Conservation (phyloP, 1,140 invertebrate species). For the Nebria ingens region DNA sequence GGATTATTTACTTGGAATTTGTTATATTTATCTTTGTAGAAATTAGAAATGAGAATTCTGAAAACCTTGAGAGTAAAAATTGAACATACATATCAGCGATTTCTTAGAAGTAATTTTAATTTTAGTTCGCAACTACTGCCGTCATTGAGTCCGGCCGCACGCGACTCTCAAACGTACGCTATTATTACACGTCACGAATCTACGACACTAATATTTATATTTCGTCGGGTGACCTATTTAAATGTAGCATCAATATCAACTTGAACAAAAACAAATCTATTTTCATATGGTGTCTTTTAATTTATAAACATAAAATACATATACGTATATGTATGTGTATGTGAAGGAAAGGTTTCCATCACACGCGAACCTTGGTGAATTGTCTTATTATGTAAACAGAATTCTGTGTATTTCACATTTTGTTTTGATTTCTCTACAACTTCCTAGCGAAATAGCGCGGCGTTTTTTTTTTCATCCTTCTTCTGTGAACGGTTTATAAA, state of each 20-base stretch:
- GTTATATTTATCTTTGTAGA: neutral
- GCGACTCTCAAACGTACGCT: neutral
- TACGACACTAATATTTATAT: neutral
- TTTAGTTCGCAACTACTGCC: slow-evolving; percentile 2
- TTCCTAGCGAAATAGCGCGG: neutral
- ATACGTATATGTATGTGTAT: neutral
- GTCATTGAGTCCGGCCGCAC: neutral
- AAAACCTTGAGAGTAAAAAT: slow-evolving; percentile 1
- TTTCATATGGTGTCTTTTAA: neutral
- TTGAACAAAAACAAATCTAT: neutral
- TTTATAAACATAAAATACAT: neutral
- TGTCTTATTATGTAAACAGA: neutral
- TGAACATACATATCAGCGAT: neutral
- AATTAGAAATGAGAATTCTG: neutral
- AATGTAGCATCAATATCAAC: neutral
- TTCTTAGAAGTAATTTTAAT: slow-evolving; percentile 2
- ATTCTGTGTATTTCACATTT: neutral
- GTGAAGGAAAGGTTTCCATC: neutral
- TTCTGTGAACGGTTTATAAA: too few relatives aligned
- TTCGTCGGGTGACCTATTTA: neutral
- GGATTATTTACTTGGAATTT: slow-evolving; percentile 7
- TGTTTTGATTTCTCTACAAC: neutral
- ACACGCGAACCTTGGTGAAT: too few relatives aligned
- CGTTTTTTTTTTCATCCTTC: too few relatives aligned
- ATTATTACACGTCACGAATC: neutral